Conservation (phyloP, 2,113 vertebrate genomes). For the Oreochromis tanganicae region DNA sequence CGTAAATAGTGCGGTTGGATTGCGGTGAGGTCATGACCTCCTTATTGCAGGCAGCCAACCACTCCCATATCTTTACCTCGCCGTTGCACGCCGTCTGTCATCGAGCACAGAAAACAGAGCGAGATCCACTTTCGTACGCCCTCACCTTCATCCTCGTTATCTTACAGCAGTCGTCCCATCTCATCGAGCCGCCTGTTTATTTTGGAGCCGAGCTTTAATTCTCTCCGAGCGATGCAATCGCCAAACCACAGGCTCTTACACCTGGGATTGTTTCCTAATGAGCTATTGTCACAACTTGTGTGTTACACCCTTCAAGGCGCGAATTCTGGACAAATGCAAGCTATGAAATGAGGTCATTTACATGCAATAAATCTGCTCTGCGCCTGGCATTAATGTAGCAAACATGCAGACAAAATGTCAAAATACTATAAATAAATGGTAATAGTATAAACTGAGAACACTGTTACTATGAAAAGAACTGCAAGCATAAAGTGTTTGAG, state of each 20-base stretch:
- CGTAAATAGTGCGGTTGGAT: background rate
- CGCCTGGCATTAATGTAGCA: background rate
- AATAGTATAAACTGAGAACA: background rate
- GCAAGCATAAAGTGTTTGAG: background rate
- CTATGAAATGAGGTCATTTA: background rate
- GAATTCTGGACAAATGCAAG: background rate
- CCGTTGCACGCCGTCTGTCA: background rate
- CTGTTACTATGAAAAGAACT: background rate
- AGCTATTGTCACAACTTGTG: background rate
- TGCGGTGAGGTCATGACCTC: background rate
- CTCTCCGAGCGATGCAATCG: background rate
- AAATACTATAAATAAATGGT: background rate
- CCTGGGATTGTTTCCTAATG: constrained; percentile 12
- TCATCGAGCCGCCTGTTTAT: background rate
- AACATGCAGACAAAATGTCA: background rate
- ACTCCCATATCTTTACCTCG: background rate
- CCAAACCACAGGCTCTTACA: constrained; percentile 9
- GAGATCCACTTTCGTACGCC: background rate
- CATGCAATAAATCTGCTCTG: background rate
- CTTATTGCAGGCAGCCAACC: background rate
- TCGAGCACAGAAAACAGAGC: background rate
- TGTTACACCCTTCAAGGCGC: background rate
- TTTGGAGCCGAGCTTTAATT: background rate
- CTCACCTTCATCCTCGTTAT: background rate
- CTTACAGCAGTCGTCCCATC: background rate